Conservation (phyloP, 2,113 vertebrate genomes). For the Callopanchax toddi region DNA sequence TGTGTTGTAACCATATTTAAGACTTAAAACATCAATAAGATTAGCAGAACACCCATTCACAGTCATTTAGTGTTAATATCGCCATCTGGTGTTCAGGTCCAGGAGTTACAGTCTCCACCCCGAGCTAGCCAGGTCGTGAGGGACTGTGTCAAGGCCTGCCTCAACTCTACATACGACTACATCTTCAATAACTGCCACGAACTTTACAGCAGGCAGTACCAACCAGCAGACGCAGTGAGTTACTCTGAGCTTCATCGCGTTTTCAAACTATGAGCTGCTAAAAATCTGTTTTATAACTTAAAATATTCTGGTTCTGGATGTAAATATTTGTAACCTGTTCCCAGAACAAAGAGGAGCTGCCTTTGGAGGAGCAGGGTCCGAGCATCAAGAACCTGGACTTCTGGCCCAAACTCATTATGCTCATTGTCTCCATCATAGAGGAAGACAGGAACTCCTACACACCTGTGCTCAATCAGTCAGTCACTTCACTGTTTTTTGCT, state of each 20-base stretch:
- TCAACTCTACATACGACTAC: constrained; percentile 98
- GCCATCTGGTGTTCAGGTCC: constrained; percentile 83
- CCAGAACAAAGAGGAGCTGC: constrained; percentile 89
- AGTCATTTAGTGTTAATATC: neutral
- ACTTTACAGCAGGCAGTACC: constrained; percentile 93
- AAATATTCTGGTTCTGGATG: too few species aligned
- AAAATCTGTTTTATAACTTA: too few species aligned
- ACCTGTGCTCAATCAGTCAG: constrained; percentile 96
- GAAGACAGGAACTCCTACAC: constrained; percentile 97
- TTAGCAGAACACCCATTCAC: neutral
- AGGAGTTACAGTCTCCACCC: constrained; percentile 96
- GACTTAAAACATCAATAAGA: too few species aligned
- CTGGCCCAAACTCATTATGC: constrained; percentile 98
- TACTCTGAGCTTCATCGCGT: too few species aligned
- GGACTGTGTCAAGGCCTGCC: constrained; percentile 97
- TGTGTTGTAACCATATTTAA: too few species aligned
- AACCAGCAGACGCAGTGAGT: constrained; percentile 86
- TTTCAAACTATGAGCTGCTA: too few species aligned
- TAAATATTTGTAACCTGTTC: too few species aligned
- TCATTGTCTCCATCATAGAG: constrained; percentile 97
- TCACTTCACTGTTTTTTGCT: neutral
- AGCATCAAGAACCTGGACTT: constrained; percentile 96
- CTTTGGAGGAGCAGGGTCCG: constrained; percentile 93
- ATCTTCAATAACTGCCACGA: constrained; percentile 99
- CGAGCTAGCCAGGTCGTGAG: constrained; percentile 97